A percentile compares a stretch with the other conserved stretches of the same genome.
Conservation (phyloP, 92 coral and sea anemone species). For the Parazoanthus darwini region DNA sequence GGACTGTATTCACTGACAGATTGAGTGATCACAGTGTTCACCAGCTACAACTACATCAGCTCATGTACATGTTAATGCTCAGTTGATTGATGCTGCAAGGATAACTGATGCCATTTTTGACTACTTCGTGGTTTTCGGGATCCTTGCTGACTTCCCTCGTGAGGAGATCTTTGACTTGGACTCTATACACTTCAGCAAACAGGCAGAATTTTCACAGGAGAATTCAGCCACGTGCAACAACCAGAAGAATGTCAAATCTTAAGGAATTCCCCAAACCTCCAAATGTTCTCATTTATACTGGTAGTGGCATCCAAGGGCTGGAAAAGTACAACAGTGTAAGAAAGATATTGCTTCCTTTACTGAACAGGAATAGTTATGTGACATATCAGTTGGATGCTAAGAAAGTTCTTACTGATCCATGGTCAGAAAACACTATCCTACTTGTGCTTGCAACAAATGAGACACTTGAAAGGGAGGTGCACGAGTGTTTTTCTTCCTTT, state of each 20-base stretch:
- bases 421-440: conserved; percentile 84
- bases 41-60: too few species aligned
- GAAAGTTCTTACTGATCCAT: conserved; percentile 67
- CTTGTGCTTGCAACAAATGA: conserved; percentile 63
- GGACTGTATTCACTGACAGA: too few species aligned
- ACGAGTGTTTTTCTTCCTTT: conserved; percentile 51
- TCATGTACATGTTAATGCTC: not conserved
- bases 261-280: conserved; percentile 70
- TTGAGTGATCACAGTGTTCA: too few species aligned
- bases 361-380: conserved; percentile 80
- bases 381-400: conserved; percentile 69
- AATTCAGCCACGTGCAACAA: not conserved
- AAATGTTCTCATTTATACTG: conserved; percentile 80
- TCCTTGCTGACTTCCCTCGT: conserved; percentile 24
- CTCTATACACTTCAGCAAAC: not conserved
- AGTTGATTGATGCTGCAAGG: not conserved
- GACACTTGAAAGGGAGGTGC: conserved; percentile 37
- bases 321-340: conserved; percentile 53
- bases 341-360: conserved; percentile 41
- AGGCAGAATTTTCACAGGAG: conserved; percentile 2
- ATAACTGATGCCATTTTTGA: conserved; percentile 25
- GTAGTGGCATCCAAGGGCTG: conserved; percentile 46
- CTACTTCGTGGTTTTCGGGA: conserved; percentile 36
- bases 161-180: conserved; percentile 11
- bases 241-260: not conserved